Percentiles rank a stretch among this genome's conserved stretches.
phyloP scores from a whole-genome alignment of 2,888 invertebrate species.

The Lithosia quadra region DNA sequence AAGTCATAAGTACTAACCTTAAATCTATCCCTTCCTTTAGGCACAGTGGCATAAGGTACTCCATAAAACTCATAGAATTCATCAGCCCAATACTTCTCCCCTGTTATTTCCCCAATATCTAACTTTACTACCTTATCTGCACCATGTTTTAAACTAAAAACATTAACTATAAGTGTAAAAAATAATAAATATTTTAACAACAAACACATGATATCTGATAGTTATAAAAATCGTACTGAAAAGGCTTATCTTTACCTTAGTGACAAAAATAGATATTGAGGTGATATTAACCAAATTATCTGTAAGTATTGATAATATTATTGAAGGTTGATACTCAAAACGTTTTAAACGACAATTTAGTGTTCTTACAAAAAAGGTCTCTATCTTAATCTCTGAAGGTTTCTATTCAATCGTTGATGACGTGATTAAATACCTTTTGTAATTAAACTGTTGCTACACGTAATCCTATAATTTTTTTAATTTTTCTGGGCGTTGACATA shows the following conservation, averaged over 20 bases:
- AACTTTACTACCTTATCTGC: slow-evolving; percentile 61
- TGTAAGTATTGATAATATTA: slow-evolving; percentile 7
- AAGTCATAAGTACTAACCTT: slow-evolving; percentile 75
- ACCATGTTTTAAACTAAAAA: slow-evolving; percentile 56
- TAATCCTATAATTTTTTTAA: background rate
- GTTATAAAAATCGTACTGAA: slow-evolving; percentile 29
- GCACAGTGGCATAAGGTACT: slow-evolving; percentile 74
- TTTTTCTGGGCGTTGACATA: background rate
- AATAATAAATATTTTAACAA: slow-evolving; percentile 8
- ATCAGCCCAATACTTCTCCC: slow-evolving; percentile 78
- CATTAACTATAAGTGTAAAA: slow-evolving; percentile 45
- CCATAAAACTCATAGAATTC: slow-evolving; percentile 79
- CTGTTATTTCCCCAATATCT: slow-evolving; percentile 67
- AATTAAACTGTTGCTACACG: background rate
- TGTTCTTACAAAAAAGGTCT: background rate
- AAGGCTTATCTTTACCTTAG: slow-evolving; percentile 14
- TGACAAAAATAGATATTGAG: slow-evolving; percentile 19
- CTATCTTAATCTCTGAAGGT: background rate
- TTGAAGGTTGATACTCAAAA: background rate
- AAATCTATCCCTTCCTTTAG: slow-evolving; percentile 71
- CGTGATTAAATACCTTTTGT: background rate
- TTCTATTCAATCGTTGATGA: background rate
- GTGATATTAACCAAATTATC: background rate
- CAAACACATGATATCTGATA: slow-evolving; percentile 55
- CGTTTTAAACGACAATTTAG: background rate